Evolutionary conservation across 2,113 vertebrate species (phyloP).

Genomic region (Periophthalmus modestus): DNA sequence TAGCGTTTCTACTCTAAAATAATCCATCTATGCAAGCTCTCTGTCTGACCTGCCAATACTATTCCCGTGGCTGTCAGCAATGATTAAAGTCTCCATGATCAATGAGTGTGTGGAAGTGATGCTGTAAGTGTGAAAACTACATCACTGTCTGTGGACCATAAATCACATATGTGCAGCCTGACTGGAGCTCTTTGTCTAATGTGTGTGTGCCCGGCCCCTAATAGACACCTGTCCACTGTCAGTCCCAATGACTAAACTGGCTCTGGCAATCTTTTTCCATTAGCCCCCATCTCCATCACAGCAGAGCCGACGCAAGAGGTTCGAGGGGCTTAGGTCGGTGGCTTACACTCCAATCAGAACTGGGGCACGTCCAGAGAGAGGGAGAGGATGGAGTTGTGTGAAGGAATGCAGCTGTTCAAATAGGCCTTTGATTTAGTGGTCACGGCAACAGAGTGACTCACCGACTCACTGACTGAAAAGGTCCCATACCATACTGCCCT

Average conservation of each 20-base stretch:
- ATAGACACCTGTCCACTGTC: conserved; percentile 45
- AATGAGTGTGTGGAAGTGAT: conserved; percentile 14
- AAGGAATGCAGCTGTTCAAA: conserved; percentile 75
- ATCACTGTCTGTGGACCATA: conserved; percentile 31
- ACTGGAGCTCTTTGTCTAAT: conserved; percentile 29
- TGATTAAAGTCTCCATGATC: conserved; percentile 24
- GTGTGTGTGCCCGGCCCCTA: conserved; percentile 9
- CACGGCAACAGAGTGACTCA: conserved; percentile 60
- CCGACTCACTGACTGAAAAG: conserved; percentile 24
- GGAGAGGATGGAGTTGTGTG: conserved; percentile 61
- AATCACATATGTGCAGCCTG: conserved; percentile 49
- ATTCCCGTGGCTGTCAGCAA: conserved; percentile 19
- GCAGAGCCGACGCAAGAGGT: conserved; percentile 10
- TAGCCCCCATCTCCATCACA: conserved; percentile 36
- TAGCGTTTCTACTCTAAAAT: not conserved
- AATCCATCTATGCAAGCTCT: not conserved
- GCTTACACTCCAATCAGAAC: conserved; percentile 29
- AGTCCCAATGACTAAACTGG: conserved; percentile 37
- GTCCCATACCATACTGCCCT: conserved; percentile 6
- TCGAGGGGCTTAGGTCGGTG: conserved; percentile 2
- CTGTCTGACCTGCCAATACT: conserved; percentile 1
- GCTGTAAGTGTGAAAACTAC: conserved; percentile 34
- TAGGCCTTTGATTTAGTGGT: conserved; percentile 71
- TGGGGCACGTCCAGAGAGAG: conserved; percentile 32
- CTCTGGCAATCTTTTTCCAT: conserved; percentile 48